These are phyloP conservation scores for Caenorhabditis sp. DNA, from an alignment of 2,888 invertebrate genomes.

Conservation along the genomic window DNA sequence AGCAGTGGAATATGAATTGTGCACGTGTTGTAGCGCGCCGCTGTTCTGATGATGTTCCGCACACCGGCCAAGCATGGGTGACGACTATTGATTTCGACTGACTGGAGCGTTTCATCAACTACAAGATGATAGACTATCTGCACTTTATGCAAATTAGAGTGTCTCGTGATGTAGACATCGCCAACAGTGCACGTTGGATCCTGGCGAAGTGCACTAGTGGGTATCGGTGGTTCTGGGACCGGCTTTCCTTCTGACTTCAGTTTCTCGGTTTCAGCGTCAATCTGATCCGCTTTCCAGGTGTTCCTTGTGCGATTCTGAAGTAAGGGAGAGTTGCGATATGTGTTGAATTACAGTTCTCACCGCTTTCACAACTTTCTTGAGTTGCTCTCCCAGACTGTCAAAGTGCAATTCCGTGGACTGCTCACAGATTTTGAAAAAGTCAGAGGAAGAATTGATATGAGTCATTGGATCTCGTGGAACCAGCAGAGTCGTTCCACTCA, in stretches of 20 bases:
- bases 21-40: conserved; percentile 95
- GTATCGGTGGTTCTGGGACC: conserved; percentile 29
- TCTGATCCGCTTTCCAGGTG: conserved; percentile 53
- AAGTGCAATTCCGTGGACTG: conserved; percentile 97
- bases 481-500: conserved; percentile 92
- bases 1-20: conserved; percentile 94
- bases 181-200: conserved; percentile 74
- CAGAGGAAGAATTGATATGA: conserved; percentile 83
- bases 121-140: conserved; percentile 96
- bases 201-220: conserved; percentile 31
- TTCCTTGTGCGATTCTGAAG: conserved; percentile 65
- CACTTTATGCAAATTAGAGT: conserved; percentile 80
- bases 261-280: conserved; percentile 22
- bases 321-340: background rate
- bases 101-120: conserved; percentile 88
- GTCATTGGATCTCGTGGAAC: conserved; percentile 88
- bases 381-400: conserved; percentile 90
- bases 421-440: conserved; percentile 86
- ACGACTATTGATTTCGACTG: conserved; percentile 91
- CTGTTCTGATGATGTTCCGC: conserved; percentile 94
- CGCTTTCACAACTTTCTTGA: conserved; percentile 85
- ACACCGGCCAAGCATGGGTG: conserved; percentile 94
- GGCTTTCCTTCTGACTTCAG: conserved; percentile 21
- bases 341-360: no score
- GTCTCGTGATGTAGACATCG: conserved; percentile 84